Evolutionary conservation across 1,140 invertebrate genomes (phyloP).

Genomic region (Drosophila prosaltans): DNA sequence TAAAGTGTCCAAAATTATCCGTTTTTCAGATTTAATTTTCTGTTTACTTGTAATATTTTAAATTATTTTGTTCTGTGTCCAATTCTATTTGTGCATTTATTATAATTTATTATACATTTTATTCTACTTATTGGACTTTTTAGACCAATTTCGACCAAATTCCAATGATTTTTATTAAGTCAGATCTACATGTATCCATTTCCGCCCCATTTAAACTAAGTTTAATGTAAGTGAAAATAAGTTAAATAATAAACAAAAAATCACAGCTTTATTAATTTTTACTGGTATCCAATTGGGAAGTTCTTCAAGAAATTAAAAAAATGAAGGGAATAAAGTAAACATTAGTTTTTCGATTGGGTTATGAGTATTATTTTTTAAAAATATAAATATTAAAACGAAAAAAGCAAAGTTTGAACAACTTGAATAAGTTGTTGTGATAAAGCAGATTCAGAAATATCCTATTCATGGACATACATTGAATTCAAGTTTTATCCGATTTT

Average conservation of each 20-base stretch:
- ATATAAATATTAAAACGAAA: no score
- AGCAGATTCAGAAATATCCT: no score
- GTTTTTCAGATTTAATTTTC: no score
- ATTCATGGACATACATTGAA: no score
- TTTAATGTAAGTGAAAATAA: not conserved
- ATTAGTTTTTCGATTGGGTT: no score
- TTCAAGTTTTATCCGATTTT: no score
- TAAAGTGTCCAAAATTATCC: no score
- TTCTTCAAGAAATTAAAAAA: no score
- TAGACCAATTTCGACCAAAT: not conserved
- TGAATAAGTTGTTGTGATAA: no score
- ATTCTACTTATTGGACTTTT: not conserved
- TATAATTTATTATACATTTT: not conserved
- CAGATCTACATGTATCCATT: not conserved
- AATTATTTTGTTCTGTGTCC: not conserved
- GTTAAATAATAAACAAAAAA: not conserved
- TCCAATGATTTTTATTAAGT: not conserved
- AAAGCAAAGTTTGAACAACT: no score
- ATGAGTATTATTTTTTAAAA: no score
- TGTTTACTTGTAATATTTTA: not conserved
- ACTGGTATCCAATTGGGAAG: not conserved
- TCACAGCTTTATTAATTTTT: not conserved
- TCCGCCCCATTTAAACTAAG: not conserved
- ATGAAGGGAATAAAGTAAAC: no score
- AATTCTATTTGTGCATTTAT: not conserved